These are phyloP conservation scores for Euwallacea similis DNA, from an alignment of 1,140 invertebrate species.

Conservation along the genomic window DNA sequence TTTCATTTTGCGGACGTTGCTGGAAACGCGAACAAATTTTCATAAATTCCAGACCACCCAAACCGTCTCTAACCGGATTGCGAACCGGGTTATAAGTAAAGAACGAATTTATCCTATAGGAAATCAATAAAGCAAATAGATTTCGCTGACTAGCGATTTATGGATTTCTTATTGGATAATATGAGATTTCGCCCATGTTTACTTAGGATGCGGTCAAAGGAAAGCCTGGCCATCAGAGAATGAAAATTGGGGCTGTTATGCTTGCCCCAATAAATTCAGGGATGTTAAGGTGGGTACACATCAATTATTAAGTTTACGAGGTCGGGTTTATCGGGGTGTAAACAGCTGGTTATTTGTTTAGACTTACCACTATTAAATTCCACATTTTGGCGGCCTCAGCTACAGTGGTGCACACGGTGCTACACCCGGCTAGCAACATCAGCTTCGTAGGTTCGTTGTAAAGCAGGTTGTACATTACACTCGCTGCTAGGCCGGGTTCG, in stretches of 20 bases:
- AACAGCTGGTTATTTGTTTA: too few relatives aligned
- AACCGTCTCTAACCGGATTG: background rate
- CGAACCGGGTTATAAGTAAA: slow-evolving; percentile 8
- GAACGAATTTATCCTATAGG: background rate
- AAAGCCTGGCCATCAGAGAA: too few relatives aligned
- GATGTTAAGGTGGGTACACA: too few relatives aligned
- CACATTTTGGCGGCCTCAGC: slow-evolving; percentile 99
- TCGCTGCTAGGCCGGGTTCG: slow-evolving; percentile 94
- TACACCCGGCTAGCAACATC: slow-evolving; percentile 94
- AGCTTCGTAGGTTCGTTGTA: slow-evolving; percentile 96
- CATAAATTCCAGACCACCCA: background rate
- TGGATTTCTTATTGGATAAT: background rate
- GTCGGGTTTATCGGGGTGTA: too few relatives aligned
- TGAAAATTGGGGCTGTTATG: too few relatives aligned
- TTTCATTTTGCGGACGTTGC: too few relatives aligned
- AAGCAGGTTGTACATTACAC: slow-evolving; percentile 97
- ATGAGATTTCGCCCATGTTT: background rate
- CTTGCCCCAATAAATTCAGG: too few relatives aligned
- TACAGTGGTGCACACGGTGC: slow-evolving; percentile 98
- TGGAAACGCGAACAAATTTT: background rate
- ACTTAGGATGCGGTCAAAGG: background rate
- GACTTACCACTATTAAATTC: slow-evolving; percentile 97
- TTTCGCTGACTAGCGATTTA: background rate
- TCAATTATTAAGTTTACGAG: too few relatives aligned
- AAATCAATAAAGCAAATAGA: slow-evolving; percentile 5